Percentiles rank a stretch among this genome's conserved stretches.
phyloP scores from a whole-genome alignment of 2,888 invertebrate genomes.

The Cephonodes hylas region DNA sequence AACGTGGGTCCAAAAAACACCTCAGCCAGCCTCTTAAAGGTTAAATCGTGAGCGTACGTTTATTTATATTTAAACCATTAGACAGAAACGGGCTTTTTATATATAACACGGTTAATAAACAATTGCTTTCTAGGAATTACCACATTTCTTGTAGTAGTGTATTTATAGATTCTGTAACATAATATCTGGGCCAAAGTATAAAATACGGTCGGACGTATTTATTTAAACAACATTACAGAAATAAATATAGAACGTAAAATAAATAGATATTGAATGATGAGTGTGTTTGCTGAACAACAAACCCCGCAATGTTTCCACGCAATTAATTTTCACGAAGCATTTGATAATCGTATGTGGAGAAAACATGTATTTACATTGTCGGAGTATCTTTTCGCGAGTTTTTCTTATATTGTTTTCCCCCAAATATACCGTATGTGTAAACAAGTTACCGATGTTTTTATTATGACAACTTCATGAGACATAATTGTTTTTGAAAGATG shows the following conservation, averaged over 20 bases:
- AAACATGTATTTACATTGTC: slow-evolving; percentile 40
- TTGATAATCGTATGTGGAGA: slow-evolving; percentile 47
- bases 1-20: no score
- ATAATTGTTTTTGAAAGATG: no score
- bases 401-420: slow-evolving; percentile 28
- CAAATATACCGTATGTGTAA: slow-evolving; percentile 21
- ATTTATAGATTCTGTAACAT: not conserved
- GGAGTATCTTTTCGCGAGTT: slow-evolving; percentile 27
- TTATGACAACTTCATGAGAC: not conserved
- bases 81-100: no score
- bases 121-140: no score
- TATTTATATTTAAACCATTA: no score
- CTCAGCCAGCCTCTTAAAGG: no score
- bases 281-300: slow-evolving; percentile 42
- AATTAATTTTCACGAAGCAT: slow-evolving; percentile 60
- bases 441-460: slow-evolving; percentile 13
- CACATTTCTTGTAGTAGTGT: no score
- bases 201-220: not conserved
- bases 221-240: not conserved
- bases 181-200: no score
- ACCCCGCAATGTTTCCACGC: slow-evolving; percentile 52
- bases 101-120: no score
- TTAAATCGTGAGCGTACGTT: no score
- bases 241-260: not conserved
- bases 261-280: slow-evolving; percentile 35